Evolutionary conservation across 2,888 invertebrate genomes (phyloP), one percentile per base, ranked within the genome.

Genomic region (Xiphydria camelus): DNA sequence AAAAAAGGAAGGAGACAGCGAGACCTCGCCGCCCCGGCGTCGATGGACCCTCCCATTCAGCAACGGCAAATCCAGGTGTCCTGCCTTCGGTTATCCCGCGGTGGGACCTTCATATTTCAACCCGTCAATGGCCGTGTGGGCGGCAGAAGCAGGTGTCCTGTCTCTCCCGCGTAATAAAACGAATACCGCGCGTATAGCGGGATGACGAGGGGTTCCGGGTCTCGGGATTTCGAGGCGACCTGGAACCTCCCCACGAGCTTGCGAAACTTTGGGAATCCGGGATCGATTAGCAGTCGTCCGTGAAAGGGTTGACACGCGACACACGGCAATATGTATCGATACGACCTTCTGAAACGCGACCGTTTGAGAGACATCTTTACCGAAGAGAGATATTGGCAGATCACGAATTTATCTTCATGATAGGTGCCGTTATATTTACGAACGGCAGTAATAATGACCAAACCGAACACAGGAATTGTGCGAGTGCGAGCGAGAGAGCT

Each of bases 241-340:
- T n/a, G 23, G n/a, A n/a, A 23, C 23, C 23, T 23, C 23, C n/a
- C 23, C 23, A 10, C 36, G 21, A 34, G 10, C n/a, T 22, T n/a
- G n/a, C n/a, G 37, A 41, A 39, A 57, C 52, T 60, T 56, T 53
- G 51, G 48, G 43, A 49, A 53, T 50, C 37, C 25, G 42, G 40
- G 23, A 23, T 39, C 51, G 49, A 58, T 59, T 57, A 55, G 41
- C 22, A 49, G 46, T 31, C 51, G 42, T 50, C 43, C 50, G 47
- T 53, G 51, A 62, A 64, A 62, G 65, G 59, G 55, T 59, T 62
- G 64, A 65, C 65, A 64, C 64, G 66, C 62, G 66, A 63, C 66
- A 41, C 41, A 47, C n/a, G n/a, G n/a, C n/a, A n/a, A n/a, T n/a
- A n/a, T n/a, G n/a, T n/a, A n/a, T n/a, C n/a, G n/a, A n/a, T n/a